These are phyloP conservation scores for Seladonia tumulorum DNA, from an alignment of 2,888 invertebrate species.

Conservation along the genomic window DNA sequence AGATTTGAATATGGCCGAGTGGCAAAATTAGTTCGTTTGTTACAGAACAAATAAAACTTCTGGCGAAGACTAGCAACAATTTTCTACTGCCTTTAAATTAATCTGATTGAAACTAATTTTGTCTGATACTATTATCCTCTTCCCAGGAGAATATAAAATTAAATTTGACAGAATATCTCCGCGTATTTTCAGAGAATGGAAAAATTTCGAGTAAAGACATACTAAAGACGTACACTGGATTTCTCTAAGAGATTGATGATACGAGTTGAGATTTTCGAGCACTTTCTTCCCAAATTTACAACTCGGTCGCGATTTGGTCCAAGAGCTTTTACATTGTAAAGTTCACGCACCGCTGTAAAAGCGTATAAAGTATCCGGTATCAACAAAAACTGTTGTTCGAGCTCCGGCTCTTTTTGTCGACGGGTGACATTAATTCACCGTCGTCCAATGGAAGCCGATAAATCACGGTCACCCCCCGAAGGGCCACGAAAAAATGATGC, in stretches of 20 bases:
- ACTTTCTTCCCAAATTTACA: too few relatives aligned
- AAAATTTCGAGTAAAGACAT: too few relatives aligned
- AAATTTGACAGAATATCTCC: too few relatives aligned
- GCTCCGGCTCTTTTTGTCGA: slow-evolving; percentile 13
- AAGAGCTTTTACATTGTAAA: neutral
- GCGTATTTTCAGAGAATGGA: too few relatives aligned
- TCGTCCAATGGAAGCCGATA: slow-evolving; percentile 17
- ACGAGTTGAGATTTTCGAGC: too few relatives aligned
- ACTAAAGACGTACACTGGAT: too few relatives aligned
- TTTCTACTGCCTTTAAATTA: too few relatives aligned
- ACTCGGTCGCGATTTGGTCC: too few relatives aligned
- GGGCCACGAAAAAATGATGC: slow-evolving; percentile 49
- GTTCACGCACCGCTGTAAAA: neutral
- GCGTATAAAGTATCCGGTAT: neutral
- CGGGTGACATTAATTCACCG: slow-evolving; percentile 16
- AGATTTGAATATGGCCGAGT: neutral
- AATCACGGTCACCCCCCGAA: slow-evolving; percentile 23
- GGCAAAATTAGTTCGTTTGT: neutral
- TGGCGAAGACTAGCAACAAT: too few relatives aligned
- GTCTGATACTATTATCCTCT: too few relatives aligned
- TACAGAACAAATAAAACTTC: too few relatives aligned
- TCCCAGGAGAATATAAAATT: neutral
- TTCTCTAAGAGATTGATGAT: too few relatives aligned
- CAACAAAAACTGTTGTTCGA: slow-evolving; percentile 7
- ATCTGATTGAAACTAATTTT: neutral